Percentiles rank a stretch among this genome's conserved stretches.
Conservation (phyloP, 2,113 vertebrate species). For the Sapajus apella region DNA sequence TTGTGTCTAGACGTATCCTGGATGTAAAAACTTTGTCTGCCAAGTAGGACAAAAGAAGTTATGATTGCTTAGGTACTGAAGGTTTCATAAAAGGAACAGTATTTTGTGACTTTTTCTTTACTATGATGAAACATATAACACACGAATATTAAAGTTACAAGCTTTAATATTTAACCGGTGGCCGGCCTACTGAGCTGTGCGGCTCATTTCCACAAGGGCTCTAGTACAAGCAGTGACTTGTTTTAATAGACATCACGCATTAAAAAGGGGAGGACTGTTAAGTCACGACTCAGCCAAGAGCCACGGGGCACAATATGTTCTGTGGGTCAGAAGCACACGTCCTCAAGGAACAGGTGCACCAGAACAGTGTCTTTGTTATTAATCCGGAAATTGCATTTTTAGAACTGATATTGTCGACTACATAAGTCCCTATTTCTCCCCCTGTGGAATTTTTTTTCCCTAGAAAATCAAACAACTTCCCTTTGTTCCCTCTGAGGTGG, state of each 20-base stretch:
- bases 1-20: background rate
- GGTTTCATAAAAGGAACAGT: slow-evolving; percentile 39
- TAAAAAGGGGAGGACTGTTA: slow-evolving; percentile 79
- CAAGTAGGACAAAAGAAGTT: slow-evolving; percentile 66
- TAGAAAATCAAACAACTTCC: slow-evolving; percentile 74
- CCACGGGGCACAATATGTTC: slow-evolving; percentile 89
- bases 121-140: slow-evolving; percentile 66
- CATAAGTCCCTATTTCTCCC: slow-evolving; percentile 77
- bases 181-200: slow-evolving; percentile 75
- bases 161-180: slow-evolving; percentile 85
- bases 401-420: slow-evolving; percentile 86
- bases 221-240: slow-evolving; percentile 75
- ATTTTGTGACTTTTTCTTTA: slow-evolving; percentile 66
- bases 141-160: slow-evolving; percentile 84
- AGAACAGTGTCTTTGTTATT: slow-evolving; percentile 86
- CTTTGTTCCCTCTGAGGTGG: slow-evolving; percentile 70
- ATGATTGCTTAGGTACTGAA: slow-evolving; percentile 50
- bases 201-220: slow-evolving; percentile 83
- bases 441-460: slow-evolving; percentile 73
- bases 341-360: slow-evolving; percentile 84
- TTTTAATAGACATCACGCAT: slow-evolving; percentile 86
- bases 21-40: slow-evolving; percentile 66
- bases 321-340: slow-evolving; percentile 85
- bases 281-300: slow-evolving; percentile 83
- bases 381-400: slow-evolving; percentile 91